Conservation (phyloP, 2,888 invertebrate species). For the Dilophus febrilis region DNA sequence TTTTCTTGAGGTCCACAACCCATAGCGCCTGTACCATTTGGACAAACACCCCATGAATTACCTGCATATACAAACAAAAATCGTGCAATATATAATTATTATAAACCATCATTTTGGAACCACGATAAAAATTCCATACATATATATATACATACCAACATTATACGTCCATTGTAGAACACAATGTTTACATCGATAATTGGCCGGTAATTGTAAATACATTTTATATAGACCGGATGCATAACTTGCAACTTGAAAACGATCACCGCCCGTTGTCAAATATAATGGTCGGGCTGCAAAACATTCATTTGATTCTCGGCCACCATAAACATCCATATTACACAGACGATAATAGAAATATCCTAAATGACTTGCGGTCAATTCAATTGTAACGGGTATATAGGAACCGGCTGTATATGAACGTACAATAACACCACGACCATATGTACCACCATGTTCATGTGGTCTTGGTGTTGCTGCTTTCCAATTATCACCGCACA, state of each 20-base stretch:
- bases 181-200: slow-evolving; percentile 34
- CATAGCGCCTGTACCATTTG: slow-evolving; percentile 20
- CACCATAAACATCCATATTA: slow-evolving; percentile 23
- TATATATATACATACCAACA: slow-evolving; percentile 22
- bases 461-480: slow-evolving; percentile 31
- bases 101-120: too few species aligned
- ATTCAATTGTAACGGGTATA: slow-evolving; percentile 21
- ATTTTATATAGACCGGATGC: slow-evolving; percentile 18
- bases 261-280: slow-evolving; percentile 19
- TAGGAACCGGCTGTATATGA: slow-evolving; percentile 21
- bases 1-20: slow-evolving; percentile 37
- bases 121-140: slow-evolving; percentile 7
- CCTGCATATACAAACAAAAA: too few species aligned
- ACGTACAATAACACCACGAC: slow-evolving; percentile 31
- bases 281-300: slow-evolving; percentile 28
- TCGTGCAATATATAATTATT: too few species aligned
- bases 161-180: slow-evolving; percentile 38
- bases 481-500: slow-evolving; percentile 36
- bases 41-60: slow-evolving; percentile 34
- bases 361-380: slow-evolving; percentile 34
- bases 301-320: slow-evolving; percentile 34
- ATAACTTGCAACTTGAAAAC: slow-evolving; percentile 13
- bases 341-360: slow-evolving; percentile 34
- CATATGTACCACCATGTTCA: slow-evolving; percentile 36
- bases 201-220: slow-evolving; percentile 26